These are phyloP conservation scores for Sebastes oblongus DNA, from an alignment of 2,797 vertebrate genomes.

Conservation along the genomic window DNA sequence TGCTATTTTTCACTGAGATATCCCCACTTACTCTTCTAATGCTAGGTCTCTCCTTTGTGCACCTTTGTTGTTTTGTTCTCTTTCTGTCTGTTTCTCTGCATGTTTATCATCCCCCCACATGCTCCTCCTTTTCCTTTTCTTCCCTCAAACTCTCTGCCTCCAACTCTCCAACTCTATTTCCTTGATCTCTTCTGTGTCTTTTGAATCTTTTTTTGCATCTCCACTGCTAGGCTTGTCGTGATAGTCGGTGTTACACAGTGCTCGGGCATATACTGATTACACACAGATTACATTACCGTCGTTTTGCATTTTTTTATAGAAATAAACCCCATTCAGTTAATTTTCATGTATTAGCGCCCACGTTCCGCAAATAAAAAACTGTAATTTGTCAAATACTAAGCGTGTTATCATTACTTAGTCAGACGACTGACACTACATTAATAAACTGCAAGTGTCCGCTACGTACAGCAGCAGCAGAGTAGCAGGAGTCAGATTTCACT, in stretches of 20 bases:
- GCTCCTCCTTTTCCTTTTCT: neutral
- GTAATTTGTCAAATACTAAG: neutral
- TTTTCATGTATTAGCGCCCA: neutral
- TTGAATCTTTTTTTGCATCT: neutral
- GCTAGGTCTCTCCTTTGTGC: constrained; percentile 32
- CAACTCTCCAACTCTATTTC: neutral
- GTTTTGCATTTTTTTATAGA: neutral
- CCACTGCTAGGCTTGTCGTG: neutral
- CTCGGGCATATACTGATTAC: neutral
- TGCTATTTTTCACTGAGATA: constrained; percentile 66
- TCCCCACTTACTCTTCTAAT: constrained; percentile 61
- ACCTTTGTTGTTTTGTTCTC: constrained; percentile 41
- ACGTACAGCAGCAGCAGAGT: neutral
- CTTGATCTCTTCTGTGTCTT: neutral
- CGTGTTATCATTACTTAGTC: neutral
- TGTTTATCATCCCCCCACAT: neutral
- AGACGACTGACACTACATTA: neutral
- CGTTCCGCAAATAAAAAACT: neutral
- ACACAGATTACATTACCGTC: neutral
- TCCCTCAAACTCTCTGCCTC: neutral
- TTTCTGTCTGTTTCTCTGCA: constrained; percentile 29
- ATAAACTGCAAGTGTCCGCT: neutral
- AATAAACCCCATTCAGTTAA: neutral
- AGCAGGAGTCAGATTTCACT: neutral
- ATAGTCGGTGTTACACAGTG: neutral